These are phyloP conservation scores for Kryptolebias ocellatus DNA, from an alignment of 2,797 vertebrate species.

Conservation along the genomic window DNA sequence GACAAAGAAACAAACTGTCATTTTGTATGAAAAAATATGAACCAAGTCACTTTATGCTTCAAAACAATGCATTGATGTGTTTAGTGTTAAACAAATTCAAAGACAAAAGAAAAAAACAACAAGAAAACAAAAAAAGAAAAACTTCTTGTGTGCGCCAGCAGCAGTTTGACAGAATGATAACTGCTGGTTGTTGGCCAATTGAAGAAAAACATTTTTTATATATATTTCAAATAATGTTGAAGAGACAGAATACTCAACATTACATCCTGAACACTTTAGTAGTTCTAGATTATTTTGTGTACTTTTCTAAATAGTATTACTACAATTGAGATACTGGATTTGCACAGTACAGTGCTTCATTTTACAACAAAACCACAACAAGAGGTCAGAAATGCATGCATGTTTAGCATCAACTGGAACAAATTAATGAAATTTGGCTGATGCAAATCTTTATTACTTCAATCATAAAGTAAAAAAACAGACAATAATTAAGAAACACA, in stretches of 20 bases:
- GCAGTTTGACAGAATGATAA: constrained; percentile 50
- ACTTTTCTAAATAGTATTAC: not conserved
- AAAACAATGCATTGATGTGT: constrained; percentile 50
- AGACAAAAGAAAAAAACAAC: not conserved
- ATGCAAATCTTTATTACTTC: too few relatives aligned
- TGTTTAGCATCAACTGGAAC: too few relatives aligned
- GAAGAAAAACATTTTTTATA: constrained; percentile 27
- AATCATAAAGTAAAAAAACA: too few relatives aligned
- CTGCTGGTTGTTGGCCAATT: constrained; percentile 48
- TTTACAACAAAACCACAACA: too few relatives aligned
- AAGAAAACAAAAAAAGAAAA: constrained; percentile 5
- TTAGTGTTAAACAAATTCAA: constrained; percentile 40
- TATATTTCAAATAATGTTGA: not conserved
- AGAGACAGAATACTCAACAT: constrained; percentile 14
- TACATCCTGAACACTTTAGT: not conserved
- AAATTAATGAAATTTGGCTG: too few relatives aligned
- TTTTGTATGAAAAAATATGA: constrained; percentile 34
- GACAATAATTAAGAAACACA: too few relatives aligned
- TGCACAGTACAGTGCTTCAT: too few relatives aligned
- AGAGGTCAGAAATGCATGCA: too few relatives aligned
- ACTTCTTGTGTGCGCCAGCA: constrained; percentile 26
- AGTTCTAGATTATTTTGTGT: not conserved
- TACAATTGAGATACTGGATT: not conserved
- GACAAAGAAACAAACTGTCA: constrained; percentile 48
- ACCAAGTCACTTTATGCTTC: constrained; percentile 12